Conservation (phyloP, 2,113 vertebrate species). For the Lepisosteus oculatus region DNA sequence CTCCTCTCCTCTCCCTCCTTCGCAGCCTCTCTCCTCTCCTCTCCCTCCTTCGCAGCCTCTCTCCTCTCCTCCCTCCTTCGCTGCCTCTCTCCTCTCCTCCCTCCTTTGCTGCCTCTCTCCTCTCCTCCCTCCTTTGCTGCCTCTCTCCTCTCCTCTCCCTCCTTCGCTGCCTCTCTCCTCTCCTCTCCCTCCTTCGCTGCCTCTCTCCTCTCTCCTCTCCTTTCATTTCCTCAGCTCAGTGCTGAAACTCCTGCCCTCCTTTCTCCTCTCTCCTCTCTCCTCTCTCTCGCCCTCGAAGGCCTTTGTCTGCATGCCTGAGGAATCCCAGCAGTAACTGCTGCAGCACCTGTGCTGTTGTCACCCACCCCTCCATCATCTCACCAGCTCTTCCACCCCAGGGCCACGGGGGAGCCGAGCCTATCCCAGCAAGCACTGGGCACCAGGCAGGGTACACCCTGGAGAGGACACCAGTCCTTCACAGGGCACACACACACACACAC, state of each 20-base stretch:
- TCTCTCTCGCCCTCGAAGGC: too few relatives aligned
- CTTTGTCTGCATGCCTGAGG: too few relatives aligned
- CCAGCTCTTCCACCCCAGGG: too few relatives aligned
- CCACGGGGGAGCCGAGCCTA: too few relatives aligned
- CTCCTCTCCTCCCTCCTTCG: constrained; percentile 7
- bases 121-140: constrained; percentile 17
- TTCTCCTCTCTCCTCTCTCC: constrained; percentile 27
- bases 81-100: neutral
- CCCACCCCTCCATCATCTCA: too few relatives aligned
- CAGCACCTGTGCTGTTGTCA: too few relatives aligned
- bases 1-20: constrained; percentile 8
- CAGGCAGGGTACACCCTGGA: too few relatives aligned
- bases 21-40: constrained; percentile 1
- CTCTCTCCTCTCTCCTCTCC: neutral
- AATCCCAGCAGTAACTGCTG: too few relatives aligned
- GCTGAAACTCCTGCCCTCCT: constrained; percentile 3
- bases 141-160: constrained; percentile 6
- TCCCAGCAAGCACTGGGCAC: too few relatives aligned
- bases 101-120: constrained; percentile 6
- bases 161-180: neutral
- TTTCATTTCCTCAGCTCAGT: constrained; percentile 2
- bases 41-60: neutral
- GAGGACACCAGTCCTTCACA: too few relatives aligned
- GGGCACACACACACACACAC: too few relatives aligned
- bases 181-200: neutral